Conservation (phyloP, 2,888 invertebrate species). For the Thelaira solivaga region DNA sequence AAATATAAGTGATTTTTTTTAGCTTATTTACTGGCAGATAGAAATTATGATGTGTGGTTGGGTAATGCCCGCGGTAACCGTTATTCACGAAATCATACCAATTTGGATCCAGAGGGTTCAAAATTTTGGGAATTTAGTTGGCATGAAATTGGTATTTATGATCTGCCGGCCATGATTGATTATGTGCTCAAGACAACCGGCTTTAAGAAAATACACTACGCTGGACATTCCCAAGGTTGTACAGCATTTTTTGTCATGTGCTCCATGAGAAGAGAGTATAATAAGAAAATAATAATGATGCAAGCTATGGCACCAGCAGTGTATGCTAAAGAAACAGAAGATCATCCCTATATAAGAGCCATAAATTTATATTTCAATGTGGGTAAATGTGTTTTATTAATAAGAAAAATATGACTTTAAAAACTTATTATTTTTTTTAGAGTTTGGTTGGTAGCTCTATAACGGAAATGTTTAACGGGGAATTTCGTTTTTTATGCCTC, state of each 20-base stretch:
- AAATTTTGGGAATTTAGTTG: slow-evolving; percentile 86
- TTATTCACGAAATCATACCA: slow-evolving; percentile 74
- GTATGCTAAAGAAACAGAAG: slow-evolving; percentile 77
- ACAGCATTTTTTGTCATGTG: slow-evolving; percentile 84
- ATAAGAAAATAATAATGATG: slow-evolving; percentile 82
- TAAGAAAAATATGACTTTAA: neutral
- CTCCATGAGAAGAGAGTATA: slow-evolving; percentile 82
- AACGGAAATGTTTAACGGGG: slow-evolving; percentile 73
- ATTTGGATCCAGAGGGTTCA: slow-evolving; percentile 71
- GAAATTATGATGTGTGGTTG: slow-evolving; percentile 76
- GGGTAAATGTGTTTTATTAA: slow-evolving; percentile 44
- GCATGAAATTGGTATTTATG: slow-evolving; percentile 90
- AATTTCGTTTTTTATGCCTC: slow-evolving; percentile 73
- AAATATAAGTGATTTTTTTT: slow-evolving; percentile 7
- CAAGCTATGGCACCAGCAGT: slow-evolving; percentile 85
- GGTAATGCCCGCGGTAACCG: slow-evolving; percentile 77
- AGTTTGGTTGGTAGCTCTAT: slow-evolving; percentile 74
- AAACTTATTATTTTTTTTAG: slow-evolving; percentile 58
- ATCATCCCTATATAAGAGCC: slow-evolving; percentile 74
- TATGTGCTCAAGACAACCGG: slow-evolving; percentile 79
- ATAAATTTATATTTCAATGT: slow-evolving; percentile 75
- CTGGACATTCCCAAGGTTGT: slow-evolving; percentile 85
- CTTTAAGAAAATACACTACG: slow-evolving; percentile 79
- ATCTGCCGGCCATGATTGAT: slow-evolving; percentile 90
- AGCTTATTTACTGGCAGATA: slow-evolving; percentile 78